A percentile compares a stretch with the other conserved stretches of the same genome.
Evolutionary conservation across 2,797 vertebrate species (phyloP).

Genomic region (Mastacembelus armatus): DNA sequence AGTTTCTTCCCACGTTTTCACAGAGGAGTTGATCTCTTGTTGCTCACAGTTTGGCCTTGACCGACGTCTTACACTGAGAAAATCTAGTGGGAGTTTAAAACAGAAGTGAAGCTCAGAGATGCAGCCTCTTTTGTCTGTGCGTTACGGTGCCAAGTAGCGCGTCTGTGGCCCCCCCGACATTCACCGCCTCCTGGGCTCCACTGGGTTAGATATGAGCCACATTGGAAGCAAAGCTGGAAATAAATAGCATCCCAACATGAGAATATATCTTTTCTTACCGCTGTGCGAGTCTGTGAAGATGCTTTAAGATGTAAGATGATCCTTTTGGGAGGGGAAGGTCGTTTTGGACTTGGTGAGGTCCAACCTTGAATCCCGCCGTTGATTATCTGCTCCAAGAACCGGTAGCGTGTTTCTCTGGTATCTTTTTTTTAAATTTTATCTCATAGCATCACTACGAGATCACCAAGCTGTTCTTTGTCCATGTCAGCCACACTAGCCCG

Average conservation of each 20-base stretch:
- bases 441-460: slow-evolving; percentile 57
- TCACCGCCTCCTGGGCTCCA: slow-evolving; percentile 9
- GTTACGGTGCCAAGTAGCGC: slow-evolving; percentile 54
- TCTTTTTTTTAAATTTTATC: slow-evolving; percentile 11
- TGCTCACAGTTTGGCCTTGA: slow-evolving; percentile 34
- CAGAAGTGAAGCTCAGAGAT: background rate
- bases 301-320: slow-evolving; percentile 76
- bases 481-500: slow-evolving; percentile 29
- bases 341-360: slow-evolving; percentile 73
- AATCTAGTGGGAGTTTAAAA: background rate
- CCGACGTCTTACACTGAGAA: background rate
- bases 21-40: slow-evolving; percentile 56
- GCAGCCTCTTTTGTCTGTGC: slow-evolving; percentile 22
- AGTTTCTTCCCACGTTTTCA: slow-evolving; percentile 15
- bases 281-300: slow-evolving; percentile 87
- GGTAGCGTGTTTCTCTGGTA: slow-evolving; percentile 33
- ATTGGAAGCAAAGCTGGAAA: background rate
- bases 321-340: slow-evolving; percentile 55
- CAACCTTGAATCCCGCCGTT: slow-evolving; percentile 70
- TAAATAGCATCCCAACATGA: background rate
- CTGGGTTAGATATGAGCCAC: slow-evolving; percentile 2
- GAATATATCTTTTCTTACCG: slow-evolving; percentile 77
- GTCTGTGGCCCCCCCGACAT: slow-evolving; percentile 32
- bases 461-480: slow-evolving; percentile 57
- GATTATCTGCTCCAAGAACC: slow-evolving; percentile 57